Conservation (phyloP, 2,113 vertebrate genomes). For the Silurus meridionalis region DNA sequence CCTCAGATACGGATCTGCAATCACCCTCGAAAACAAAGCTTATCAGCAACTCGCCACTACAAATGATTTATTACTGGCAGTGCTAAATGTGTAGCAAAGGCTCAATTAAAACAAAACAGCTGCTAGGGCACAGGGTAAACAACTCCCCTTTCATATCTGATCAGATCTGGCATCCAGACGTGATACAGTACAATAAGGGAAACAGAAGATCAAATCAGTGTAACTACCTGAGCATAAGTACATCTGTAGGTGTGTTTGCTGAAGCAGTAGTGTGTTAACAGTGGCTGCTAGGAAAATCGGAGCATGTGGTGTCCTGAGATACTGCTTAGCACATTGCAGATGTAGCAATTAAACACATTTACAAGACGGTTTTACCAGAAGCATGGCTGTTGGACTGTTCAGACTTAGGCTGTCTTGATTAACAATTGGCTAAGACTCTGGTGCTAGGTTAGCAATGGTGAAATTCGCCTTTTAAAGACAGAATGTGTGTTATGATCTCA, state of each 20-base stretch:
- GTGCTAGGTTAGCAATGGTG: background rate
- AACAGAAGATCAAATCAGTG: background rate
- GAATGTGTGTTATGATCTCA: background rate
- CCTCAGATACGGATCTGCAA: slow-evolving; percentile 2
- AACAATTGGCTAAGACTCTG: background rate
- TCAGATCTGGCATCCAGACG: background rate
- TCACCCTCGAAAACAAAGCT: slow-evolving; percentile 10
- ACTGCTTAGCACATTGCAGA: background rate
- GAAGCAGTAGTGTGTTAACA: slow-evolving; percentile 5
- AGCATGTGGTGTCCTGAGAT: background rate
- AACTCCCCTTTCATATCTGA: background rate
- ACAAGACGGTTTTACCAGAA: slow-evolving; percentile 33
- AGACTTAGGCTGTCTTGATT: background rate
- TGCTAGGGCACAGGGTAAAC: background rate
- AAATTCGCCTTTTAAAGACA: background rate
- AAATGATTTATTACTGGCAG: slow-evolving; percentile 21
- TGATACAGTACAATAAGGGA: background rate
- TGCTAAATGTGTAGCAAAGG: slow-evolving; percentile 18
- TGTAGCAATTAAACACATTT: slow-evolving; percentile 39
- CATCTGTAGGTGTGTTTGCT: background rate
- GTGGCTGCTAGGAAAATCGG: background rate
- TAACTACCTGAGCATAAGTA: background rate
- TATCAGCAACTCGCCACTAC: background rate
- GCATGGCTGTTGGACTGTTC: background rate
- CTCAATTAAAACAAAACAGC: background rate